These are phyloP conservation scores for Acleris sparsana DNA, from an alignment of 2,888 invertebrate genomes.

Conservation along the genomic window DNA sequence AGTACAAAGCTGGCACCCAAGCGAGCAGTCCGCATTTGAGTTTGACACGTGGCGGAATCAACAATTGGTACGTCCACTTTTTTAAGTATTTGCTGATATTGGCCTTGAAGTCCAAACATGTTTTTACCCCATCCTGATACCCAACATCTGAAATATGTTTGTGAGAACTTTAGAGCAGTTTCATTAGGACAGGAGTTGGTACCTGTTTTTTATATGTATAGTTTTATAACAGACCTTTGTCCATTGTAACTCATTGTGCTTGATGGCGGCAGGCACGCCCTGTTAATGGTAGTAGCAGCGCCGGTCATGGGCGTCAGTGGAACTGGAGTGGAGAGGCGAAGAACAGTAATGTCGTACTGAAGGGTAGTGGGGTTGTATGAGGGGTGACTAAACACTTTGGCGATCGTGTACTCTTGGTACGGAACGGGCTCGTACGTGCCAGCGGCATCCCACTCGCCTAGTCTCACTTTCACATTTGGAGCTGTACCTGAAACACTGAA, in stretches of 20 bases:
- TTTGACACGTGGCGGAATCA: conserved; percentile 85
- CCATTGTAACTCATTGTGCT: conserved; percentile 69
- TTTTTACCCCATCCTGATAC: conserved; percentile 96
- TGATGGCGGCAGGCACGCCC: conserved; percentile 84
- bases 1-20: conserved; percentile 85
- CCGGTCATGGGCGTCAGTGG: conserved; percentile 74
- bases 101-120: conserved; percentile 84
- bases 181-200: background rate
- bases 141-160: conserved; percentile 73
- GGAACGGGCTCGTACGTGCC: conserved; percentile 86
- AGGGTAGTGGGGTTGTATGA: conserved; percentile 88
- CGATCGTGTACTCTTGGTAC: conserved; percentile 84
- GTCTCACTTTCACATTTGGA: conserved; percentile 85
- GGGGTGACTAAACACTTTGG: conserved; percentile 84
- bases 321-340: conserved; percentile 86
- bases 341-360: conserved; percentile 91
- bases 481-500: conserved; percentile 72
- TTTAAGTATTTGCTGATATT: conserved; percentile 87
- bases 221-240: conserved; percentile 63
- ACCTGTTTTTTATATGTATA: background rate
- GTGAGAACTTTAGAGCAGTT: background rate
- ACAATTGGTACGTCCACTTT: conserved; percentile 90
- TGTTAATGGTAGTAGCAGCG: conserved; percentile 82
- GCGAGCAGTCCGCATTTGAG: conserved; percentile 85
- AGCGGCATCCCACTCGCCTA: conserved; percentile 90